Evolutionary conservation across 2,888 invertebrate genomes (phyloP).

Genomic region (Ormyrus rosae): DNA sequence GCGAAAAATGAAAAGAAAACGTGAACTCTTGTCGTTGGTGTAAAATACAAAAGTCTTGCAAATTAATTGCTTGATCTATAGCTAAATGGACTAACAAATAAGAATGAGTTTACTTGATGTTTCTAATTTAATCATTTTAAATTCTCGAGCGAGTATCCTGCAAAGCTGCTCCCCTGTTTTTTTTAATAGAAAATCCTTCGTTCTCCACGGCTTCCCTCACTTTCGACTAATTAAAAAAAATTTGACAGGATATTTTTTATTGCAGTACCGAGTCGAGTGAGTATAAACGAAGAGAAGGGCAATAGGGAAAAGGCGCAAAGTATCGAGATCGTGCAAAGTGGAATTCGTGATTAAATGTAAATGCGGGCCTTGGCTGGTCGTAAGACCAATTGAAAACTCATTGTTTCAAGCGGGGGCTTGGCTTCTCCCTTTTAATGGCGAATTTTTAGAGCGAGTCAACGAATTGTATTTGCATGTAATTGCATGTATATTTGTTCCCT

Average conservation of each 20-base stretch:
- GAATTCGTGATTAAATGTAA: slow-evolving; percentile 48
- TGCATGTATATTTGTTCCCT: slow-evolving; percentile 54
- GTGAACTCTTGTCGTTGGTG: too few relatives aligned
- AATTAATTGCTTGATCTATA: too few relatives aligned
- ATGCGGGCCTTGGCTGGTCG: slow-evolving; percentile 6
- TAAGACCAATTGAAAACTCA: slow-evolving; percentile 54
- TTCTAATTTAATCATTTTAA: too few relatives aligned
- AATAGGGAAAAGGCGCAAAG: not conserved
- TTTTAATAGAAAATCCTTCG: too few relatives aligned
- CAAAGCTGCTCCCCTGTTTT: too few relatives aligned
- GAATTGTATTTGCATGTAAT: slow-evolving; percentile 59
- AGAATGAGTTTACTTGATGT: too few relatives aligned
- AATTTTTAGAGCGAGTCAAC: slow-evolving; percentile 47
- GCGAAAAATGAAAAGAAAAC: too few relatives aligned
- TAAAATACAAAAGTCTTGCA: too few relatives aligned
- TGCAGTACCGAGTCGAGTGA: not conserved
- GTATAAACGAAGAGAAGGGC: too few relatives aligned
- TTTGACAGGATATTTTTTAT: slow-evolving; percentile 9
- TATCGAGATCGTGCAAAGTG: slow-evolving; percentile 26
- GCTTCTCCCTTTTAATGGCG: slow-evolving; percentile 22
- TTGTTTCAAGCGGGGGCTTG: slow-evolving; percentile 34
- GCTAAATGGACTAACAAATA: too few relatives aligned
- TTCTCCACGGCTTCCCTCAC: not conserved
- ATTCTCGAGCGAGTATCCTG: too few relatives aligned
- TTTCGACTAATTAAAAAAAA: not conserved